phyloP scores from a whole-genome alignment of 2,888 invertebrate genomes.

The Drosophila glabriapex region DNA sequence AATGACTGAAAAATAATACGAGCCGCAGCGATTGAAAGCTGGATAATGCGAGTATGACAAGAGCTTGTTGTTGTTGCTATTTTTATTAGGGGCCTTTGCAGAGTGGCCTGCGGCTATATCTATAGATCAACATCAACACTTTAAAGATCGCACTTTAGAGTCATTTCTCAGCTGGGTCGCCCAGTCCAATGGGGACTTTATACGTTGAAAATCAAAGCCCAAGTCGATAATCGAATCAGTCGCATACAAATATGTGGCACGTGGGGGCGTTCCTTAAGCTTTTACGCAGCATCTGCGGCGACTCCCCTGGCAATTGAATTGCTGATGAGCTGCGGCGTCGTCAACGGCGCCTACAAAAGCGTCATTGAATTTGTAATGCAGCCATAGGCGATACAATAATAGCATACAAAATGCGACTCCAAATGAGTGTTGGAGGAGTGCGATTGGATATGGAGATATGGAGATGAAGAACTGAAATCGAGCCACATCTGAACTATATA shows the following conservation, averaged over 20 bases:
- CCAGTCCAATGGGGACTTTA: constrained; percentile 18
- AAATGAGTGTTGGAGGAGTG: constrained; percentile 31
- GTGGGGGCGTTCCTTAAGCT: constrained; percentile 26
- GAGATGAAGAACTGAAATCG: constrained; percentile 39
- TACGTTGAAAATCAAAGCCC: constrained; percentile 43
- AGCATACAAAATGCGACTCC: constrained; percentile 65
- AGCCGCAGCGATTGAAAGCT: constrained; percentile 27
- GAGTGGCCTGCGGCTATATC: constrained; percentile 6
- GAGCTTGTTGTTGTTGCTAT: constrained; percentile 5
- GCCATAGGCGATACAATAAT: constrained; percentile 71
- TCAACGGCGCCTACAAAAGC: constrained; percentile 62
- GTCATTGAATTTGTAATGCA: constrained; percentile 77
- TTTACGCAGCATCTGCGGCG: constrained; percentile 11
- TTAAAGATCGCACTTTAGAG: constrained; percentile 42
- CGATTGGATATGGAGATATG: neutral
- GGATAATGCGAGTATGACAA: constrained; percentile 31
- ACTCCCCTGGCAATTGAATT: constrained; percentile 74
- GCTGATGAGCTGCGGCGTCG: constrained; percentile 67
- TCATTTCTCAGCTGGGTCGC: constrained; percentile 14
- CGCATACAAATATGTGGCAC: constrained; percentile 61
- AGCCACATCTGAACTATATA: constrained; percentile 17
- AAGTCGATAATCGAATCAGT: constrained; percentile 57
- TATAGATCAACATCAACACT: constrained; percentile 24
- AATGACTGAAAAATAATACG: constrained; percentile 12
- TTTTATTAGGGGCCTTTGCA: constrained; percentile 10